Evolutionary conservation across 2,113 vertebrate species (phyloP).

Genomic region (Oceanodroma tethys): DNA sequence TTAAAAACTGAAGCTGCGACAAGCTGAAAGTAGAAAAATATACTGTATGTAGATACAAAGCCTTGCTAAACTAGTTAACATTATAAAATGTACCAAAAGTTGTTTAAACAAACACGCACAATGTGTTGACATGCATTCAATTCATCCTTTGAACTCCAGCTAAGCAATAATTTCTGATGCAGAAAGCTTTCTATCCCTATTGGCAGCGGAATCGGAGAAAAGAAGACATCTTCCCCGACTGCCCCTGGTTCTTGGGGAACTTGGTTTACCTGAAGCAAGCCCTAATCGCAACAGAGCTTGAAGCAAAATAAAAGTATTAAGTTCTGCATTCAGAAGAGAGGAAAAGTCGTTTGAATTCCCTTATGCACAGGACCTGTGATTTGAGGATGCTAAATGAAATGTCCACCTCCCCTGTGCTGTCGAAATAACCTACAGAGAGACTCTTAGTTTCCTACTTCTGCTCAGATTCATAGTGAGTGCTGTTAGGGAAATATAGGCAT

Average conservation of each 20-base stretch:
- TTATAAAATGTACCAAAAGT: slow-evolving; percentile 46
- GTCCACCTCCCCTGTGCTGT: not conserved
- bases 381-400: not conserved
- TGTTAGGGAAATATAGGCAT: not conserved
- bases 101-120: not conserved
- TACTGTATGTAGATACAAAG: slow-evolving; percentile 38
- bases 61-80: not conserved
- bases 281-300: not conserved
- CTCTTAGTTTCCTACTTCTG: not conserved
- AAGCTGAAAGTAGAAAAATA: slow-evolving; percentile 64
- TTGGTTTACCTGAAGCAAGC: not conserved
- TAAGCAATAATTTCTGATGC: slow-evolving; percentile 24
- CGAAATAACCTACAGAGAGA: not conserved
- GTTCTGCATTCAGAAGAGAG: not conserved
- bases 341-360: not conserved
- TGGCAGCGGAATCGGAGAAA: not conserved
- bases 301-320: not conserved
- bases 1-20: slow-evolving; percentile 30
- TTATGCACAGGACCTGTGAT: not conserved
- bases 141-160: not conserved
- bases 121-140: not conserved
- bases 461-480: not conserved
- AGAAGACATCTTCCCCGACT: not conserved
- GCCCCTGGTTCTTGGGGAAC: not conserved
- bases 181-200: slow-evolving; percentile 13